A percentile compares a stretch with the other conserved stretches of the same genome.
These are phyloP conservation scores for Anoplopoma fimbria DNA, from an alignment of 2,113 vertebrate genomes.

Conservation along the genomic window DNA sequence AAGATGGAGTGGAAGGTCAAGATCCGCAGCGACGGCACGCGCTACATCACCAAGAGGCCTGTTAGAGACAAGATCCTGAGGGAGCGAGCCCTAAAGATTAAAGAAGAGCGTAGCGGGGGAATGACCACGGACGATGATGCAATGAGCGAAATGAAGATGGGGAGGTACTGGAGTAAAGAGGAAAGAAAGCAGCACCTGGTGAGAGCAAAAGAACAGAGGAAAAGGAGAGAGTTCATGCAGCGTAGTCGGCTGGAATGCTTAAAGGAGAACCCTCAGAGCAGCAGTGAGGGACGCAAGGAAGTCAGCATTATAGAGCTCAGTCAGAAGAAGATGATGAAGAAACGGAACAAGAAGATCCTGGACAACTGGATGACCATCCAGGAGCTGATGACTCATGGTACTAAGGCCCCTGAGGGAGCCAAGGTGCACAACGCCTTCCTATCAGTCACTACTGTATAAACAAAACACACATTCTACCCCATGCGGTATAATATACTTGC, in stretches of 20 bases:
- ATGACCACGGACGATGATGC: constrained; percentile 97
- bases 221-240: constrained; percentile 96
- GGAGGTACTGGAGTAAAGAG: constrained; percentile 98
- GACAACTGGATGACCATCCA: constrained; percentile 99
- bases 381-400: constrained; percentile 97
- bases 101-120: constrained; percentile 93
- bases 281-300: constrained; percentile 90
- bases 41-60: constrained; percentile 97
- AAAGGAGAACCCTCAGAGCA: constrained; percentile 92
- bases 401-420: constrained; percentile 93
- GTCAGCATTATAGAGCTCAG: constrained; percentile 96
- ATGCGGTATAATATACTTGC: constrained; percentile 94
- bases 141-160: constrained; percentile 98
- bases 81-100: constrained; percentile 96
- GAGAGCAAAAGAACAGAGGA: constrained; percentile 92
- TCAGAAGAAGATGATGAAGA: constrained; percentile 99
- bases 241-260: constrained; percentile 94
- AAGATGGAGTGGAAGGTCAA: constrained; percentile 99
- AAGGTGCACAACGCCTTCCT: constrained; percentile 96
- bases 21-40: constrained; percentile 93
- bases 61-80: constrained; percentile 94
- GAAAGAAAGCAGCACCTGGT: constrained; percentile 96
- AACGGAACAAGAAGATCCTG: constrained; percentile 98
- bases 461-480: constrained; percentile 85
- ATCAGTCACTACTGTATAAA: constrained; percentile 97